Conservation (phyloP, 2,888 invertebrate species). For the Sphecodes monilicornis region DNA sequence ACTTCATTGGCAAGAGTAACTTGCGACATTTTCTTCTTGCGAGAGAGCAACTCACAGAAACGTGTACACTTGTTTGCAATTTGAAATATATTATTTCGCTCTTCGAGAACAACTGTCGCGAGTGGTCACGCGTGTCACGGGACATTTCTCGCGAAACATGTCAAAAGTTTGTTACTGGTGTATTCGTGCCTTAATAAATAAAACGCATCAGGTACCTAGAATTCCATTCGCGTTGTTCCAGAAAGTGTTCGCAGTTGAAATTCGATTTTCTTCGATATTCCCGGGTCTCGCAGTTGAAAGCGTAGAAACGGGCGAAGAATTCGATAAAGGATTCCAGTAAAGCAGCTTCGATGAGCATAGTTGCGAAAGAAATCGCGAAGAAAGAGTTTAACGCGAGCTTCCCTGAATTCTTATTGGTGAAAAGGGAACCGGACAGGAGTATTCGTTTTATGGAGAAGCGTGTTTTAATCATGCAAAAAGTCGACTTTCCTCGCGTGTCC, state of each 20-base stretch:
- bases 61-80: too few species aligned
- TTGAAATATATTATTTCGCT: too few species aligned
- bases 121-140: too few species aligned
- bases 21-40: too few species aligned
- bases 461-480: conserved; percentile 2
- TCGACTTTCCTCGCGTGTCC: neutral
- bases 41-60: too few species aligned
- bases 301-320: neutral
- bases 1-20: too few species aligned
- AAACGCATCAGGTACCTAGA: neutral
- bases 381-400: neutral
- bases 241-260: neutral
- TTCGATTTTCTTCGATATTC: neutral
- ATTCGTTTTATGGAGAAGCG: neutral
- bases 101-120: too few species aligned
- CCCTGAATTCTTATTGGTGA: neutral
- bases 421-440: neutral
- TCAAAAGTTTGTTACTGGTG: too few species aligned
- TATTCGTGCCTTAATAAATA: neutral
- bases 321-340: neutral
- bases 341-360: neutral
- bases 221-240: neutral
- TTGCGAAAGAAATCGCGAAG: conserved; percentile 7
- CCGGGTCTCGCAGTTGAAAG: neutral
- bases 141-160: too few species aligned